Evolutionary conservation across 2,113 vertebrate species (phyloP).

Genomic region (Orcinus orca): DNA sequence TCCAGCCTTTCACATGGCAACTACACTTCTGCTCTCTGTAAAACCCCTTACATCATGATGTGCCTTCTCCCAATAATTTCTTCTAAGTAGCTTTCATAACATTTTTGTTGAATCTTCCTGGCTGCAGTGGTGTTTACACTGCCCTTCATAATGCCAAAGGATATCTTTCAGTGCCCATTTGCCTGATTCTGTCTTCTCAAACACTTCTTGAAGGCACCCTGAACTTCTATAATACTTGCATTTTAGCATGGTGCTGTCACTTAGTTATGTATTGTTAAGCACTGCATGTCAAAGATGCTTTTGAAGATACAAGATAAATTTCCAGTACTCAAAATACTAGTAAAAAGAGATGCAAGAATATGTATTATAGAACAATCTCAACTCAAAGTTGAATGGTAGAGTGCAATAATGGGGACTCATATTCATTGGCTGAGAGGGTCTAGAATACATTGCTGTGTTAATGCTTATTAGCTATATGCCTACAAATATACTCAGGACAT

Average conservation of each 20-base stretch:
- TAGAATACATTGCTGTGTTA: not conserved
- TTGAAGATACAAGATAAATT: conserved; percentile 30
- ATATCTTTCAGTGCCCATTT: not conserved
- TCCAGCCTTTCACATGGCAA: not conserved
- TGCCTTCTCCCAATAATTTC: not conserved
- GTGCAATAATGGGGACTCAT: not conserved
- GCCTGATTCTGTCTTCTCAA: not conserved
- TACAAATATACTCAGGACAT: not conserved
- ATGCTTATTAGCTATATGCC: not conserved
- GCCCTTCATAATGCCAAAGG: not conserved
- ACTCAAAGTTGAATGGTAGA: not conserved
- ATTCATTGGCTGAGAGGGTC: not conserved
- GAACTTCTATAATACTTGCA: not conserved
- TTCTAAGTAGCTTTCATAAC: not conserved
- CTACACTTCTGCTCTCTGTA: not conserved
- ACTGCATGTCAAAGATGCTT: conserved; percentile 1
- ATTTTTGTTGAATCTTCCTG: not conserved
- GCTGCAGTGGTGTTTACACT: not conserved
- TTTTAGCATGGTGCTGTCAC: not conserved
- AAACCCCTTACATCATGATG: not conserved
- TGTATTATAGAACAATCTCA: not conserved
- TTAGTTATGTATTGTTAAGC: not conserved
- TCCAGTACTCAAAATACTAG: not conserved
- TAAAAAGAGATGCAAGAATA: not conserved
- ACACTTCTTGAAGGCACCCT: not conserved